Conservation (phyloP, 2,888 invertebrate species). For the Drosophila sordidula region DNA sequence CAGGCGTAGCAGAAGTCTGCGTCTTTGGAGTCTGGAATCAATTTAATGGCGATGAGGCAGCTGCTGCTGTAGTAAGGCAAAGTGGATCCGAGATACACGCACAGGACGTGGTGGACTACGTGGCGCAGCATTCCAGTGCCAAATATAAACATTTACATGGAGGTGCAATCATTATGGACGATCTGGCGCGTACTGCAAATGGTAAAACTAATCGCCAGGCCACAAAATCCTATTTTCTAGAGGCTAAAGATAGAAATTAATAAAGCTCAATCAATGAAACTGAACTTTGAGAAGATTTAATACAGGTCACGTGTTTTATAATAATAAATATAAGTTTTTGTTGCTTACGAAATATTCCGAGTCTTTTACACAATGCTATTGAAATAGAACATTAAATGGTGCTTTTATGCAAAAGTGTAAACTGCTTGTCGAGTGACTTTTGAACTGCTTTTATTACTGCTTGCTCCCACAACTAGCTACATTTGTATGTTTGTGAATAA, state of each 20-base stretch:
- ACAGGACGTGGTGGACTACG: conserved; percentile 74
- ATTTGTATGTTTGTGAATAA: too few relatives aligned
- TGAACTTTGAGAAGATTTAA: not conserved
- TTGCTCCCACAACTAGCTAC: too few relatives aligned
- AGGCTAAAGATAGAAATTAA: conserved; percentile 32
- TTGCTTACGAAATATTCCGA: too few relatives aligned
- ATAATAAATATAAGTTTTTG: too few relatives aligned
- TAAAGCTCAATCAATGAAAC: not conserved
- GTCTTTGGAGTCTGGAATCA: conserved; percentile 80
- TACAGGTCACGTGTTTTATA: not conserved
- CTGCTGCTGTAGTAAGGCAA: conserved; percentile 76
- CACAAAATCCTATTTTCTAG: conserved; percentile 54
- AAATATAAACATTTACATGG: conserved; percentile 78
- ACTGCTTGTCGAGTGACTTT: too few relatives aligned
- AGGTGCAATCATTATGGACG: conserved; percentile 77
- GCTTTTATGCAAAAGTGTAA: too few relatives aligned
- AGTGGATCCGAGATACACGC: conserved; percentile 60
- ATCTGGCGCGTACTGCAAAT: conserved; percentile 70
- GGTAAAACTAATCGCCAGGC: conserved; percentile 71
- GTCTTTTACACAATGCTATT: too few relatives aligned
- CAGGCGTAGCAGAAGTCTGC: conserved; percentile 75
- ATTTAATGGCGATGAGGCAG: conserved; percentile 76
- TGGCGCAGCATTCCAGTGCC: conserved; percentile 53
- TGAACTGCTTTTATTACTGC: too few relatives aligned
- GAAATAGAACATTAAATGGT: too few relatives aligned